Percentiles rank a stretch among this genome's conserved stretches.
Evolutionary conservation across 2,113 vertebrate genomes (phyloP).

Genomic region (Labeo catla): DNA sequence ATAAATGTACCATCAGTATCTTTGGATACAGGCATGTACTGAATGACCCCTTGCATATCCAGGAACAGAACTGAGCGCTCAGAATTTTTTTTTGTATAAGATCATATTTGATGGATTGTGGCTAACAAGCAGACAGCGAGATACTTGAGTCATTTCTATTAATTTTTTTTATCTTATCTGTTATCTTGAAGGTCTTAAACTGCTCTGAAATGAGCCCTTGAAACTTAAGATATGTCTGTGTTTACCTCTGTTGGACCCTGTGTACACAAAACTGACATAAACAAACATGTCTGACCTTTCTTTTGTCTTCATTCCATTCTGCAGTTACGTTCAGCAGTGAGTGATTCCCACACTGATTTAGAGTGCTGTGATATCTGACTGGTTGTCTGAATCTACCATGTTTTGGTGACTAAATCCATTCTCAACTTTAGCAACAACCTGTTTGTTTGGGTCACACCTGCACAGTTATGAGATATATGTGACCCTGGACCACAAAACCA

Average conservation of each 20-base stretch:
- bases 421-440: background rate
- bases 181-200: background rate
- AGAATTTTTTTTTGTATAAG: fast-evolving
- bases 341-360: constrained; percentile 6
- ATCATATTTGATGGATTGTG: background rate
- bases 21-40: background rate
- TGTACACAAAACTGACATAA: constrained; percentile 8
- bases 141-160: background rate
- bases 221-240: background rate
- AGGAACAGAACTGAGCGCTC: background rate
- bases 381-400: background rate
- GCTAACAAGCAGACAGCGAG: background rate
- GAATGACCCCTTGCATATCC: background rate
- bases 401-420: background rate
- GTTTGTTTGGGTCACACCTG: background rate
- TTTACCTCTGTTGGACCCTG: constrained; percentile 4
- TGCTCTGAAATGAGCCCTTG: background rate
- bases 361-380: background rate
- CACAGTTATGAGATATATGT: background rate
- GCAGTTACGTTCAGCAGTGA: background rate
- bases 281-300: constrained; percentile 38
- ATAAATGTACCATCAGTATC: background rate
- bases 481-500: too few species aligned
- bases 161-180: background rate
- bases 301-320: background rate